Conservation (phyloP, 2,888 invertebrate genomes). For the Linyphia triangularis region DNA sequence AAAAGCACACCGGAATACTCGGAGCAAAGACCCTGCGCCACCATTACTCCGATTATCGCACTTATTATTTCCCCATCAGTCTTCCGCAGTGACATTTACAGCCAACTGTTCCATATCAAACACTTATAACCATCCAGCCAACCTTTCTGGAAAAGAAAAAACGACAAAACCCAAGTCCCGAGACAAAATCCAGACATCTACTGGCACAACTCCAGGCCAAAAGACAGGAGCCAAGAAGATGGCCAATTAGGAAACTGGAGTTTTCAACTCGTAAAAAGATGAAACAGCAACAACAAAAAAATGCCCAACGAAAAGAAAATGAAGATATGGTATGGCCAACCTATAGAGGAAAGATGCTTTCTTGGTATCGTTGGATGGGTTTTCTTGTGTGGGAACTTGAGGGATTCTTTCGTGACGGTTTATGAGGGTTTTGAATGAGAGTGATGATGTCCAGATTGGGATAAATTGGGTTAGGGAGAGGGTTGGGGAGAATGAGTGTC, state of each 20-base stretch:
- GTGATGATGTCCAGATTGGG: constrained; percentile 63
- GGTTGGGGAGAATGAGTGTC: constrained; percentile 11
- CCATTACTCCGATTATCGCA: constrained; percentile 64
- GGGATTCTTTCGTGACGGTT: constrained; percentile 58
- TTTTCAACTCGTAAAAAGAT: neutral
- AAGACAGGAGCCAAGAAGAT: constrained; percentile 45
- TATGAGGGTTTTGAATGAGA: constrained; percentile 60
- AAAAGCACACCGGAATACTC: neutral
- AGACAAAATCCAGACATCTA: constrained; percentile 54
- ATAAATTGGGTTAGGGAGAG: constrained; percentile 42
- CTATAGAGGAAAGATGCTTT: neutral
- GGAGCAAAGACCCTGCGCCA: neutral
- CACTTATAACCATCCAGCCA: neutral
- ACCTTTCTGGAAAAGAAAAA: constrained; percentile 23
- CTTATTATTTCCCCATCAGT: constrained; percentile 68
- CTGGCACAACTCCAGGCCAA: constrained; percentile 24
- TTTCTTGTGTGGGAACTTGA: neutral
- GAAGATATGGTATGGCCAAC: constrained; percentile 9
- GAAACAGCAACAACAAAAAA: no score
- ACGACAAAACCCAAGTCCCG: constrained; percentile 27
- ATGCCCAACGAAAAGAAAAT: neutral
- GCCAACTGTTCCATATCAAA: constrained; percentile 65
- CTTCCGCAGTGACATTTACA: constrained; percentile 53
- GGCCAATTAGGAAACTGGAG: constrained; percentile 29
- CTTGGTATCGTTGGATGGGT: neutral